Evolutionary conservation across 2,113 vertebrate genomes (phyloP).

Genomic region (Mesoclemmys tuberculata): DNA sequence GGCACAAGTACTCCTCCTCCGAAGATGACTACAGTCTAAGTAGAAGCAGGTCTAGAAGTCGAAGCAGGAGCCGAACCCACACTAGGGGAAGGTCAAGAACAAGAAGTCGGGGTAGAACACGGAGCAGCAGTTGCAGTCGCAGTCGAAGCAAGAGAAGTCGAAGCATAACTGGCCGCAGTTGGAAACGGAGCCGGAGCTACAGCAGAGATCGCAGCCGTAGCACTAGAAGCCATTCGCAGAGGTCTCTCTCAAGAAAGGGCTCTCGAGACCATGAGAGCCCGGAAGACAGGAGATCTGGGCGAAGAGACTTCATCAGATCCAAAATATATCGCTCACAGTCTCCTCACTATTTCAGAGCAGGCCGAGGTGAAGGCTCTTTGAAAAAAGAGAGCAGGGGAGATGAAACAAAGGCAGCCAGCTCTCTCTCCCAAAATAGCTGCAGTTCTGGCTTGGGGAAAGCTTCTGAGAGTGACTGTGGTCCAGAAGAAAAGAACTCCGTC

Average conservation of each 20-base stretch:
- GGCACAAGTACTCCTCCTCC: conserved; percentile 85
- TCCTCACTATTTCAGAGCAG: conserved; percentile 83
- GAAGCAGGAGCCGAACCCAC: conserved; percentile 83
- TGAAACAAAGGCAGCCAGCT: conserved; percentile 73
- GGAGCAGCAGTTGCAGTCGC: conserved; percentile 91
- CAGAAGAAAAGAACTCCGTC: conserved; percentile 89
- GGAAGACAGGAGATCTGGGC: conserved; percentile 76
- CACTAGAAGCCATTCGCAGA: conserved; percentile 89
- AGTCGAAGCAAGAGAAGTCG: conserved; percentile 88
- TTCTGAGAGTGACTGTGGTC: conserved; percentile 79
- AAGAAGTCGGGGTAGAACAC: conserved; percentile 87
- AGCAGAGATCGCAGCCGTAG: conserved; percentile 88
- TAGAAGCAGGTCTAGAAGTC: conserved; percentile 86
- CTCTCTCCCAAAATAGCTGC: conserved; percentile 72
- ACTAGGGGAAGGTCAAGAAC: conserved; percentile 75
- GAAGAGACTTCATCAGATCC: conserved; percentile 93
- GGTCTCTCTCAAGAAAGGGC: conserved; percentile 83
- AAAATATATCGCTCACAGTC: conserved; percentile 97
- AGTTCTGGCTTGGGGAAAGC: conserved; percentile 52
- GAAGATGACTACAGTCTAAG: conserved; percentile 88
- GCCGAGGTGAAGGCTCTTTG: conserved; percentile 64
- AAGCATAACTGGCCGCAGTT: conserved; percentile 80
- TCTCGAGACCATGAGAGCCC: conserved; percentile 86
- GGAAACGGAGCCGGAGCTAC: conserved; percentile 89
- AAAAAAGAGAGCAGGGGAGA: conserved; percentile 80